Conservation (phyloP, 2,888 invertebrate species). For the Caenorhabditis wallacei region DNA sequence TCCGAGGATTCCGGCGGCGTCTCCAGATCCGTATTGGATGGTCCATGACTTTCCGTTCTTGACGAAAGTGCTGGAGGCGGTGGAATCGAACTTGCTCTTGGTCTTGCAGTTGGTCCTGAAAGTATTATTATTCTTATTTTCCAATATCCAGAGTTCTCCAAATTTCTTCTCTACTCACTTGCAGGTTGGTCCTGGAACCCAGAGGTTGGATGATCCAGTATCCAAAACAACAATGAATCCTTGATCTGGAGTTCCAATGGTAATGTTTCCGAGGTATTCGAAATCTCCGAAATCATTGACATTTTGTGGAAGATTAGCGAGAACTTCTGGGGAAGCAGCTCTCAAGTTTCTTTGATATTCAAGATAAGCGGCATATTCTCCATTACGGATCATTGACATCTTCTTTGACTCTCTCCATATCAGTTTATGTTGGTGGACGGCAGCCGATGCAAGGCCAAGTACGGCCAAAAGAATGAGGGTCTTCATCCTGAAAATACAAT, state of each 20-base stretch:
- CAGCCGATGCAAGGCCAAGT: conserved; percentile 73
- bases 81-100: conserved; percentile 91
- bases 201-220: conserved; percentile 78
- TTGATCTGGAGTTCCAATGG: conserved; percentile 75
- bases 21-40: conserved; percentile 95
- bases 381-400: conserved; percentile 68
- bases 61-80: conserved; percentile 90
- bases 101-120: conserved; percentile 66
- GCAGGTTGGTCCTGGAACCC: conserved; percentile 76
- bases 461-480: conserved; percentile 61
- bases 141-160: not conserved
- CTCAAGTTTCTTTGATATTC: conserved; percentile 66
- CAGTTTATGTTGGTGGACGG: conserved; percentile 73
- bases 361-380: conserved; percentile 68
- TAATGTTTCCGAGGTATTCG: conserved; percentile 84
- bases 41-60: conserved; percentile 93
- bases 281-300: conserved; percentile 68
- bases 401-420: conserved; percentile 69
- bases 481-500: conserved; percentile 38
- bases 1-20: conserved; percentile 93
- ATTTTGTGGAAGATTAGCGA: conserved; percentile 66
- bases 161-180: conserved; percentile 53
- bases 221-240: conserved; percentile 75
- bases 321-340: conserved; percentile 50
- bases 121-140: not conserved